Evolutionary conservation across 2,888 invertebrate genomes (phyloP), one percentile per base, ranked within the genome.

Genomic region (Drosophila aldrichi): DNA sequence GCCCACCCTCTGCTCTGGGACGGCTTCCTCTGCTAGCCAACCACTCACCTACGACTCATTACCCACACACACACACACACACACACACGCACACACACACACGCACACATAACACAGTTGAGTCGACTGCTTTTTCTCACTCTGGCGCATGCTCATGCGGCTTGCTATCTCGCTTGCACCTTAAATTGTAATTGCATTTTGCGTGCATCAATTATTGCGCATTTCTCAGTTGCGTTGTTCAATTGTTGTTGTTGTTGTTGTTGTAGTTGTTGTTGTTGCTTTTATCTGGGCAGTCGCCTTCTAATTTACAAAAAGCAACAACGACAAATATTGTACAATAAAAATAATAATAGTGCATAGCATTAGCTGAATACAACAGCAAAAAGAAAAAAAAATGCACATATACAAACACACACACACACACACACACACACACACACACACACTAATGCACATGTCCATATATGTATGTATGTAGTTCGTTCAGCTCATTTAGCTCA

Each of bases 131-230:
- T 34, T 7, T 34, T 7, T 41, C 59, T 43, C 48, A 29, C 69
- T 46, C 60, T 41, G 25, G 18, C 49, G 43, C 29, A 34, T 38
- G 14, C 36, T 48, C 20, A 16, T 40, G n/a, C 48, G 48, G 46
- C 44, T 32, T 16, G 60, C 67, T 32, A 0, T 68, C 66, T 73
- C 78, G 64, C 77, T 77, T 56, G 61, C 75, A 54, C 70, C 71
- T 66, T 49, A 70, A 70, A 51, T 63, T 43, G 67, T 78, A 72
- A 83, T 88, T 83, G 77, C 77, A 79, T 80, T 88, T 86, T 86
- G 86, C 87, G 87, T 88, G 88, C 81, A 81, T 88, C 86, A 87
- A 88, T 88, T 88, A 85, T 81, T 87, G 87, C 86, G 76, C 84
- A 87, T 87, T 86, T 86, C 74, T 79, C 77, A 81, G 84, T 81